A percentile compares a stretch with the other conserved stretches of the same genome.
These are phyloP conservation scores for Monodelphis domestica DNA, from an alignment of 2,797 vertebrate species.

Conservation along the genomic window DNA sequence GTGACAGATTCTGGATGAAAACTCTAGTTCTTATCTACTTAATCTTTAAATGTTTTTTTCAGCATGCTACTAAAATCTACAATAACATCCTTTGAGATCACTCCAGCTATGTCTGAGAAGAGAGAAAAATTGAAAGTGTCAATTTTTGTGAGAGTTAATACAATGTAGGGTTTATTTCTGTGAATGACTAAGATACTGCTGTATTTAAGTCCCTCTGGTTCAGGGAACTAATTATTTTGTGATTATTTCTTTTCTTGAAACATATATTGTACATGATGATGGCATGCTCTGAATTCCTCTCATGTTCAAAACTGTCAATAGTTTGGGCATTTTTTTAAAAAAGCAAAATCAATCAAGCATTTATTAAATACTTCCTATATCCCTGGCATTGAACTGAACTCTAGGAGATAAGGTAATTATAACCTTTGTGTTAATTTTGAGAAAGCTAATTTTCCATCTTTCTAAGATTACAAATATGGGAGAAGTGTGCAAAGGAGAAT, in stretches of 20 bases:
- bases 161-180: constrained; percentile 17
- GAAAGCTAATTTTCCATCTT: constrained; percentile 11
- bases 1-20: constrained; percentile 22
- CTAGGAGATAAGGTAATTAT: not conserved
- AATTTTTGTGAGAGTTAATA: not conserved
- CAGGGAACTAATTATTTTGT: constrained; percentile 44
- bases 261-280: not conserved
- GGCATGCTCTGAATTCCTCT: constrained; percentile 12
- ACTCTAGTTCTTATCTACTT: not conserved
- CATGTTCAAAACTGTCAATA: not conserved
- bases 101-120: constrained; percentile 29
- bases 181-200: not conserved
- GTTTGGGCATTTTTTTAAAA: not conserved
- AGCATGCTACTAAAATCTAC: constrained; percentile 15
- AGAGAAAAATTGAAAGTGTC: constrained; percentile 29
- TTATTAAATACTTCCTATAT: constrained; percentile 15
- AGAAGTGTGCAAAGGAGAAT: constrained; percentile 10
- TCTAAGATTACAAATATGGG: constrained; percentile 41
- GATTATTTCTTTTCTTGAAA: constrained; percentile 30
- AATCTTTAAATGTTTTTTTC: constrained; percentile 42
- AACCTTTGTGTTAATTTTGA: constrained; percentile 44
- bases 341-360: not conserved
- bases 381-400: not conserved
- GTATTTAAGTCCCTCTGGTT: not conserved
- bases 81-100: constrained; percentile 28